Percentiles rank a stretch among this genome's conserved stretches.
These are phyloP conservation scores for Rhabdomys dilectus DNA, from an alignment of 2,113 vertebrate species.

Conservation along the genomic window DNA sequence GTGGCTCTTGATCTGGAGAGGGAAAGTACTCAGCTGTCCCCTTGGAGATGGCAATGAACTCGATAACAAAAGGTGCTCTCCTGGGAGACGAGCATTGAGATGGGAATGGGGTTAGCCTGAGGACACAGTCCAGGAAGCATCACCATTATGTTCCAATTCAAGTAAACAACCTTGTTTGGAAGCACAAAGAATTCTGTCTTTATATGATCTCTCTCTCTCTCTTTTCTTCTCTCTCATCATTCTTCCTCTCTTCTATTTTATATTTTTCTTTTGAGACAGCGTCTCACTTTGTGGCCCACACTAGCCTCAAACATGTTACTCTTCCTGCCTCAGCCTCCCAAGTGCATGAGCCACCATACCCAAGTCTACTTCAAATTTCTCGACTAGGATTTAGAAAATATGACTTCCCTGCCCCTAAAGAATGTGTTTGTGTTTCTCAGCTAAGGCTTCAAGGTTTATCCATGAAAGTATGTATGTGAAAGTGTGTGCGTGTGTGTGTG, in stretches of 20 bases:
- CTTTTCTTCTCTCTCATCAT: not conserved
- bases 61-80: not conserved
- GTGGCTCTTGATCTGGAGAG: not conserved
- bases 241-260: not conserved
- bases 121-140: too few species aligned
- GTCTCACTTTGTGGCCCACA: not conserved
- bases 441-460: not conserved
- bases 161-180: not conserved
- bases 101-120: too few species aligned
- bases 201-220: not conserved
- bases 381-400: not conserved
- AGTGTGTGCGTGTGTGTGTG: not conserved
- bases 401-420: not conserved
- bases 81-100: not conserved
- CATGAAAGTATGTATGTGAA: not conserved
- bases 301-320: not conserved
- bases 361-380: not conserved
- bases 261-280: not conserved
- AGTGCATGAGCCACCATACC: not conserved
- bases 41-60: not conserved
- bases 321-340: not conserved
- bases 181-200: not conserved
- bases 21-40: not conserved
- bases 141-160: not conserved
- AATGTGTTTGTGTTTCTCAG: not conserved